Percentiles rank a stretch among this genome's conserved stretches.
phyloP scores from a whole-genome alignment of 2,888 invertebrate genomes.

The Branchellion lobata region DNA sequence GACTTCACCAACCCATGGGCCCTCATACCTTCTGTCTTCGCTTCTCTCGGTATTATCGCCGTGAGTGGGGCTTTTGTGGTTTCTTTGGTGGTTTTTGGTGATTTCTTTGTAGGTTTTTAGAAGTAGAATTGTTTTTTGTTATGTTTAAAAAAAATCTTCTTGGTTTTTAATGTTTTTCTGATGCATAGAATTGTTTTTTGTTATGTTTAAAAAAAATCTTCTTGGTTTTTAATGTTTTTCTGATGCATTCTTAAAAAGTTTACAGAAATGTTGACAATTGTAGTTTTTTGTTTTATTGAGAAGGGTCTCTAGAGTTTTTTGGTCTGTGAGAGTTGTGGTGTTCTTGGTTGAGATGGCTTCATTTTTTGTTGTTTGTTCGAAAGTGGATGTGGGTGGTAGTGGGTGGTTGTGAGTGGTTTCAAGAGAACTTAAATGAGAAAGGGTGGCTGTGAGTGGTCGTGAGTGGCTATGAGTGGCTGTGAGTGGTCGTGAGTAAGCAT shows the following conservation, averaged over 20 bases:
- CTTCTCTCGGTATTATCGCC: constrained; percentile 68
- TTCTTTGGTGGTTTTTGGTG: not conserved
- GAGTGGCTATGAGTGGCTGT: not conserved
- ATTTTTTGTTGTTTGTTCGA: no score
- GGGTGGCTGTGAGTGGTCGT: not conserved
- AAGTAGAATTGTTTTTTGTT: no score
- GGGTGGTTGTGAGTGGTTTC: not conserved
- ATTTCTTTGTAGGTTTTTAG: not conserved
- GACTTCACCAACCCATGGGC: constrained; percentile 72
- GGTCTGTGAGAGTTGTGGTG: no score
- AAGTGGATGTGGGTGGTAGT: not conserved
- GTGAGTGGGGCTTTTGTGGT: constrained; percentile 18
- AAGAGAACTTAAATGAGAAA: no score
- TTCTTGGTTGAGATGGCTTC: no score
- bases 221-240: no score
- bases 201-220: no score
- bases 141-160: not conserved
- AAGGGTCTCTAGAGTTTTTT: no score
- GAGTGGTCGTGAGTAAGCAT: not conserved
- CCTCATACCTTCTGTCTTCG: constrained; percentile 69
- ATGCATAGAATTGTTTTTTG: no score
- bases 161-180: not conserved
- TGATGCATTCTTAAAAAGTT: no score
- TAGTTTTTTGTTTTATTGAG: no score
- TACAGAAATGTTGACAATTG: no score